Percentiles rank a stretch among this genome's conserved stretches.
Conservation (phyloP, 2,888 invertebrate genomes). For the Marasmarcha lunaedactyla region DNA sequence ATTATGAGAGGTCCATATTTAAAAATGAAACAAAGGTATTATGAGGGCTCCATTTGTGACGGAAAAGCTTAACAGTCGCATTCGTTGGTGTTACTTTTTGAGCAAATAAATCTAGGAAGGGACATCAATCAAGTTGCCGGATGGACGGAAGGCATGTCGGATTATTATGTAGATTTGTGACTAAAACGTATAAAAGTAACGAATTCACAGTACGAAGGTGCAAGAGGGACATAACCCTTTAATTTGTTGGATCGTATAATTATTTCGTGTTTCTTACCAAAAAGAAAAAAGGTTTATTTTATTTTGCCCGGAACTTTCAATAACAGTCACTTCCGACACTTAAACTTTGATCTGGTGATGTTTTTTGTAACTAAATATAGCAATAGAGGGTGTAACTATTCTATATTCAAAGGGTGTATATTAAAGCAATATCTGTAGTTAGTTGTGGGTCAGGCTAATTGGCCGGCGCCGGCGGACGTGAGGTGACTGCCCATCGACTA, state of each 20-base stretch:
- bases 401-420: constrained; percentile 40
- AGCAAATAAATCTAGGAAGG: constrained; percentile 61
- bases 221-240: constrained; percentile 40
- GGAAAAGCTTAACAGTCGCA: constrained; percentile 55
- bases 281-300: too few species aligned
- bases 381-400: constrained; percentile 9
- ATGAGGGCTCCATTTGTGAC: constrained; percentile 46
- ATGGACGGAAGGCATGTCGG: constrained; percentile 57
- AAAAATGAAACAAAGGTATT: constrained; percentile 65
- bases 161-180: constrained; percentile 65
- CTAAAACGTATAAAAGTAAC: constrained; percentile 57
- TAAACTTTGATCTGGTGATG: too few species aligned
- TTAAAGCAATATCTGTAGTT: constrained; percentile 38
- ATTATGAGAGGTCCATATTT: constrained; percentile 63
- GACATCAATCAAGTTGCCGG: constrained; percentile 67
- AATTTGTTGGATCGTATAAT: constrained; percentile 26
- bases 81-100: constrained; percentile 50
- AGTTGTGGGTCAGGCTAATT: constrained; percentile 41
- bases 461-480: constrained; percentile 53
- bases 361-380: background rate
- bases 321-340: too few species aligned
- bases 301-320: too few species aligned
- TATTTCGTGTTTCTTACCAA: background rate
- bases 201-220: constrained; percentile 49
- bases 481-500: constrained; percentile 57